These are phyloP conservation scores for Sardinella longiceps DNA, from an alignment of 2,797 vertebrate species.

Conservation along the genomic window DNA sequence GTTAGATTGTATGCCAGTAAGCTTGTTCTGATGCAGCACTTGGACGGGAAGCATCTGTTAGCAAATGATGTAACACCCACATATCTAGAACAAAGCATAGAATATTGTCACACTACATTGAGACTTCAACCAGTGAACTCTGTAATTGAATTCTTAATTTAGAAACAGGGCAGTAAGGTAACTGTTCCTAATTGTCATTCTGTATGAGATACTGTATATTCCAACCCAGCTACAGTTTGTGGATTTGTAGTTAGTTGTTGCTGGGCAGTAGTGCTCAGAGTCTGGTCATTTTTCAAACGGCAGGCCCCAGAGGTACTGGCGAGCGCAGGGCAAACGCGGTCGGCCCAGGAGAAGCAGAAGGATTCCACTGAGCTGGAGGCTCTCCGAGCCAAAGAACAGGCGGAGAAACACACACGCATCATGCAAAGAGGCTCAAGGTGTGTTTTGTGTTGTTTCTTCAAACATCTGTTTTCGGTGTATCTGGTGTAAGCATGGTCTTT, in stretches of 20 bases:
- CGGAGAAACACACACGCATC: conserved; percentile 79
- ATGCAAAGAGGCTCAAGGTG: conserved; percentile 86
- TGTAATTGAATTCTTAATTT: too few relatives aligned
- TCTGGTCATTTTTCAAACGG: neutral
- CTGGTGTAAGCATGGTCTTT: neutral
- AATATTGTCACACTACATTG: too few relatives aligned
- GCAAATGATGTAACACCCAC: neutral
- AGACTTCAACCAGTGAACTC: too few relatives aligned
- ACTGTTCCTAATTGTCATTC: neutral
- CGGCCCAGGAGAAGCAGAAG: conserved; percentile 75
- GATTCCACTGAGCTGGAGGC: conserved; percentile 82
- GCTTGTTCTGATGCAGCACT: neutral
- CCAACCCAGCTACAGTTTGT: neutral
- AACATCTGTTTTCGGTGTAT: neutral
- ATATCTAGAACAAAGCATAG: too few relatives aligned
- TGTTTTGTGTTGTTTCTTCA: too few relatives aligned
- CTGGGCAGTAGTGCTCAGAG: neutral
- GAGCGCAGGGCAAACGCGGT: conserved; percentile 80
- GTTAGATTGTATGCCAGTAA: neutral
- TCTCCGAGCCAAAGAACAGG: conserved; percentile 83
- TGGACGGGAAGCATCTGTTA: neutral
- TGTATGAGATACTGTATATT: neutral
- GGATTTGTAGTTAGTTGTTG: neutral
- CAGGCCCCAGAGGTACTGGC: conserved; percentile 88
- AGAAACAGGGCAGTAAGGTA: too few relatives aligned